Conservation (phyloP, 2,113 vertebrate genomes). For the Campylomormyrus tamandua region DNA sequence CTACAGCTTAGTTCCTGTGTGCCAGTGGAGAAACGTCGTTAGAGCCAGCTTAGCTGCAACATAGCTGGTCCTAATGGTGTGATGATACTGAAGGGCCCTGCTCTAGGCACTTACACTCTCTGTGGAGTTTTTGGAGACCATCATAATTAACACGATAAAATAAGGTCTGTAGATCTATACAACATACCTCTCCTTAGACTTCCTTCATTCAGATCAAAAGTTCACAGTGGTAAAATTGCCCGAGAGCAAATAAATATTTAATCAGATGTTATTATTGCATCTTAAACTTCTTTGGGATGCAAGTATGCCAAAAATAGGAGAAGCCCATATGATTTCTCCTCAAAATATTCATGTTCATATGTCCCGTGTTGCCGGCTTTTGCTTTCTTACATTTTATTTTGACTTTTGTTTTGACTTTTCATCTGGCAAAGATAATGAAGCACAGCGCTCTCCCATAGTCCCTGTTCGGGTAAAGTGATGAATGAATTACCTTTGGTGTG, state of each 20-base stretch:
- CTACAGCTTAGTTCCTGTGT: background rate
- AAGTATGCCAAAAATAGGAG: background rate
- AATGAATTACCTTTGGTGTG: background rate
- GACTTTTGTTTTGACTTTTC: background rate
- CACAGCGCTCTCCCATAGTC: background rate
- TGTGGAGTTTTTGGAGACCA: background rate
- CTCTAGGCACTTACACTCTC: background rate
- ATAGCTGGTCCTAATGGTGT: background rate
- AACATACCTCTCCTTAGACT: background rate
- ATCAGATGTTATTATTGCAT: background rate
- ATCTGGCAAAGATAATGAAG: background rate
- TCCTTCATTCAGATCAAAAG: background rate
- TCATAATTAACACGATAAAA: background rate
- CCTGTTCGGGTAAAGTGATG: background rate
- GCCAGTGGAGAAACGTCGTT: background rate
- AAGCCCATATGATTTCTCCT: background rate
- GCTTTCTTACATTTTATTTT: background rate
- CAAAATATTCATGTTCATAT: background rate
- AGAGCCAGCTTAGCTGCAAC: background rate
- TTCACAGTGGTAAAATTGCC: background rate
- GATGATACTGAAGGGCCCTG: background rate
- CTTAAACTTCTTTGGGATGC: background rate
- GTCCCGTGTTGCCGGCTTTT: background rate
- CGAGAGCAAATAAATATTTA: background rate
- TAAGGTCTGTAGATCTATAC: background rate